Percentiles rank a stretch among this genome's conserved stretches.
These are phyloP conservation scores for Chiridota heheva DNA, from an alignment of 35 echinoderm and acorn worm genomes.

Conservation along the genomic window DNA sequence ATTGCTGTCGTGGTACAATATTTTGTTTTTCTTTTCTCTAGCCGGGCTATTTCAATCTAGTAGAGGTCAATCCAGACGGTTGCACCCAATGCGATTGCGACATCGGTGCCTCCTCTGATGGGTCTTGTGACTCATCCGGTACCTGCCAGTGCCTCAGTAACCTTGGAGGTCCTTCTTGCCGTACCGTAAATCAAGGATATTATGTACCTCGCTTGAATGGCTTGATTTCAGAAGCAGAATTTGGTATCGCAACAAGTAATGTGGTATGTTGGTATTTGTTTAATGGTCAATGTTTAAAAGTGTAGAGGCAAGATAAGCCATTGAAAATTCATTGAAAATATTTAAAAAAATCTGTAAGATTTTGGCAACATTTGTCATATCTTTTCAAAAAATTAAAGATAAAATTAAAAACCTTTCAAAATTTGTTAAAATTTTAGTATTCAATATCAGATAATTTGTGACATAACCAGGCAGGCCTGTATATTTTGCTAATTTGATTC, in stretches of 20 bases:
- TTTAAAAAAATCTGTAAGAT: no score
- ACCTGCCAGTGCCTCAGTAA: conserved; percentile 58
- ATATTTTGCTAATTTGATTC: no score
- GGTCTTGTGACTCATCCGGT: conserved; percentile 54
- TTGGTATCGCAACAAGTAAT: conserved; percentile 6
- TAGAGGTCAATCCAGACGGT: conserved; percentile 54
- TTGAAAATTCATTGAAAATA: no score
- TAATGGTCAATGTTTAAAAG: no score
- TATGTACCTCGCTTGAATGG: conserved; percentile 78
- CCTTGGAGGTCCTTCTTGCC: conserved; percentile 57
- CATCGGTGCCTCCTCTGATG: conserved; percentile 48
- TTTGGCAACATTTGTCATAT: no score
- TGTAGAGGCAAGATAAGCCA: no score
- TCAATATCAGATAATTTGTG: no score
- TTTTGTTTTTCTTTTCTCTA: conserved; percentile 30
- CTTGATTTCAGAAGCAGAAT: conserved; percentile 67
- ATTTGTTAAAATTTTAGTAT: no score
- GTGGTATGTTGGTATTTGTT: conserved; percentile 41
- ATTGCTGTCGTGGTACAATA: no score
- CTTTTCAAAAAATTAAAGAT: no score
- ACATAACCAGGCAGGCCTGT: no score
- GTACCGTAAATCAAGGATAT: conserved; percentile 46
- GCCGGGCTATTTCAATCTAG: conserved; percentile 68
- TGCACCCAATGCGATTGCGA: conserved; percentile 79
- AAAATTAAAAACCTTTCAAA: no score